Percentiles rank a stretch among this genome's conserved stretches.
phyloP scores from a whole-genome alignment of 1,140 invertebrate species.

The Cydia fagiglandana region DNA sequence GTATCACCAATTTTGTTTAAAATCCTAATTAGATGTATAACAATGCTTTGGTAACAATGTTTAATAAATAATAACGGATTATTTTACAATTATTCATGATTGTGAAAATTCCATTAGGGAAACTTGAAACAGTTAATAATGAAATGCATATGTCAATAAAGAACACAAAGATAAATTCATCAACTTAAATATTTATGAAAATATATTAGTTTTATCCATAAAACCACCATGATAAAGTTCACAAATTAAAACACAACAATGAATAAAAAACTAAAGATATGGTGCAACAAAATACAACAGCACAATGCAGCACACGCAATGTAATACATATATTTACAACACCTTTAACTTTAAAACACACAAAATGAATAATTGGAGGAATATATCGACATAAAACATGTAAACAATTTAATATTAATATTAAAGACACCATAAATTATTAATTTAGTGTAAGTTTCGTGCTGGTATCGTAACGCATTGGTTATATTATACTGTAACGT shows the following conservation, averaged over 20 bases:
- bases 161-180: constrained; percentile 4
- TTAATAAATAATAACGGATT: neutral
- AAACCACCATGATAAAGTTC: constrained; percentile 16
- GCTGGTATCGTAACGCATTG: too few relatives aligned
- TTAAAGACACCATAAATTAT: neutral
- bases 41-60: constrained; percentile 19
- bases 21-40: neutral
- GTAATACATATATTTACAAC: neutral
- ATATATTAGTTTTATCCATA: constrained; percentile 33
- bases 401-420: neutral
- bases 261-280: constrained; percentile 17
- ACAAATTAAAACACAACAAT: constrained; percentile 34
- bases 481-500: too few relatives aligned
- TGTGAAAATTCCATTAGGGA: constrained; percentile 2
- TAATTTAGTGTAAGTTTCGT: too few relatives aligned
- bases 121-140: neutral
- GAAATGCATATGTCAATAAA: constrained; percentile 9
- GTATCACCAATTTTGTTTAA: constrained; percentile 15
- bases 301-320: neutral
- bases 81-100: neutral
- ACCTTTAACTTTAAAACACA: neutral
- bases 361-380: constrained; percentile 7
- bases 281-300: constrained; percentile 3
- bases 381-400: neutral
- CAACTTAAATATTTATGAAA: constrained; percentile 21